Conservation (phyloP, 2,888 invertebrate species). For the Cylindroiulus punctatus region DNA sequence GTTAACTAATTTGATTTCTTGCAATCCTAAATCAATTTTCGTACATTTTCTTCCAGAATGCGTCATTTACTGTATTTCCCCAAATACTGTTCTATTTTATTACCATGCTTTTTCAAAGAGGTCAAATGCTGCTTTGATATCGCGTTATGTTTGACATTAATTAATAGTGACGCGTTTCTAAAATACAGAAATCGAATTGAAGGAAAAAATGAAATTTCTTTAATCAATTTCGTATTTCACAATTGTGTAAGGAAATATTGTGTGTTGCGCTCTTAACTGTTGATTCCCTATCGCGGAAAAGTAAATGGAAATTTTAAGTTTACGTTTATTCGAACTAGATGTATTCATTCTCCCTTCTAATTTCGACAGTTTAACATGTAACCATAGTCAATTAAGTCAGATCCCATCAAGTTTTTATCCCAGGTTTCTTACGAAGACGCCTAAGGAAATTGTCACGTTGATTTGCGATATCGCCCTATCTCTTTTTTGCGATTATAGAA, state of each 20-base stretch:
- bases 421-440: not conserved
- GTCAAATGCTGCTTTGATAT: not conserved
- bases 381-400: not conserved
- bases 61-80: too few species aligned
- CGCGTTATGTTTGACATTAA: too few species aligned
- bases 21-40: too few species aligned
- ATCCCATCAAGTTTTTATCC: not conserved
- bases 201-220: not conserved
- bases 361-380: not conserved
- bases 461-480: not conserved
- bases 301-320: too few species aligned
- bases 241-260: not conserved
- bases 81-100: not conserved
- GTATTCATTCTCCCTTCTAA: not conserved
- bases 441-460: not conserved
- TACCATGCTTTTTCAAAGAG: not conserved
- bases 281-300: not conserved
- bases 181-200: not conserved
- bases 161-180: not conserved
- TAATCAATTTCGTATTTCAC: not conserved
- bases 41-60: too few species aligned
- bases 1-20: too few species aligned
- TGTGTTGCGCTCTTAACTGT: not conserved
- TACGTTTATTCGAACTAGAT: not conserved
- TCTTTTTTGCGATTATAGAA: slow-evolving; percentile 3